These are phyloP conservation scores for Enteromius fasciolatus DNA, from an alignment of 2,797 vertebrate genomes.

Conservation along the genomic window DNA sequence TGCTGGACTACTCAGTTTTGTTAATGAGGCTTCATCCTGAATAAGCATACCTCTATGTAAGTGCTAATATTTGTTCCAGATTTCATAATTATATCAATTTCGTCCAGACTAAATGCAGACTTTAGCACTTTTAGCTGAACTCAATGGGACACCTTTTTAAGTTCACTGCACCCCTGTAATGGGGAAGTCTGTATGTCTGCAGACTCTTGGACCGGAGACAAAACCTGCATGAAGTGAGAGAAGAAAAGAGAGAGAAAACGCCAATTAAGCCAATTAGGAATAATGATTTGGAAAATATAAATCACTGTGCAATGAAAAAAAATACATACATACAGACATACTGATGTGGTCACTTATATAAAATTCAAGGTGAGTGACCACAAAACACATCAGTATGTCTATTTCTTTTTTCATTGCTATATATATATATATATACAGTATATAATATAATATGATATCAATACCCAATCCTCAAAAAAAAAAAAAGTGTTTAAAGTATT, in stretches of 20 bases:
- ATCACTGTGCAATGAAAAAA: slow-evolving; percentile 75
- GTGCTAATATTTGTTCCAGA: slow-evolving; percentile 38
- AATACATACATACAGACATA: slow-evolving; percentile 6
- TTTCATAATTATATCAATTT: slow-evolving; percentile 47
- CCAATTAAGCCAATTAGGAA: slow-evolving; percentile 66
- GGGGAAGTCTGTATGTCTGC: slow-evolving; percentile 35
- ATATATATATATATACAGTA: too few species aligned
- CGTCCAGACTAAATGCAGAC: slow-evolving; percentile 23
- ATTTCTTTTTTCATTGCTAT: too few species aligned
- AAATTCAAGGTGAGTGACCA: too few species aligned
- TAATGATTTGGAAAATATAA: slow-evolving; percentile 71
- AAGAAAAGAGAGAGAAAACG: slow-evolving; percentile 6
- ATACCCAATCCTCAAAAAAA: too few species aligned
- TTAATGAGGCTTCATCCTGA: not conserved
- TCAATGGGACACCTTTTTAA: slow-evolving; percentile 25
- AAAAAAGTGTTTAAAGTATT: too few species aligned
- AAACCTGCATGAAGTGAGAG: slow-evolving; percentile 37
- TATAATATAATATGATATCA: too few species aligned
- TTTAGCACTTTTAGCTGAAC: slow-evolving; percentile 21
- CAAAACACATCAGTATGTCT: too few species aligned
- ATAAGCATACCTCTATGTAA: slow-evolving; percentile 17
- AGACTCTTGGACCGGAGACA: slow-evolving; percentile 39
- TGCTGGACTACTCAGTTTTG: not conserved
- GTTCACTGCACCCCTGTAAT: slow-evolving; percentile 29
- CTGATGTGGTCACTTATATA: too few species aligned